Percentiles rank a stretch among this genome's conserved stretches.
phyloP scores from a whole-genome alignment of 2,113 vertebrate species.

The Hylia prasina region DNA sequence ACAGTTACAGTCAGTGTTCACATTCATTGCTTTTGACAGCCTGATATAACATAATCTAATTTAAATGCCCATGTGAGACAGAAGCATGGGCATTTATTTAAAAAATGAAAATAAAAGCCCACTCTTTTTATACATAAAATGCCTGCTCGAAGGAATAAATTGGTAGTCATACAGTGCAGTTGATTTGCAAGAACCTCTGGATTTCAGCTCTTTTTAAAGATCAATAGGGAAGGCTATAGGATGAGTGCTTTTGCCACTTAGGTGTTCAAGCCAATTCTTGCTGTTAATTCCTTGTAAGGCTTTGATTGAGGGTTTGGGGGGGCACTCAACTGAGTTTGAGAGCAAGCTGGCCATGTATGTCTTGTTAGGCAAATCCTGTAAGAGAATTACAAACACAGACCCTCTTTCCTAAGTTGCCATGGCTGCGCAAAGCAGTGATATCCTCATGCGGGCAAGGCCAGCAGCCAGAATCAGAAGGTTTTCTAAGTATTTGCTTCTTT shows the following conservation, averaged over 20 bases:
- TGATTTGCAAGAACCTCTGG: background rate
- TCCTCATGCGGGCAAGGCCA: accelerated
- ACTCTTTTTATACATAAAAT: background rate
- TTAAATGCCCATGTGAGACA: background rate
- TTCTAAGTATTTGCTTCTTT: background rate
- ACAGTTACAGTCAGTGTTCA: background rate
- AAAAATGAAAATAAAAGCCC: background rate
- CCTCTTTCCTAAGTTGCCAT: background rate
- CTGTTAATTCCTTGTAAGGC: background rate
- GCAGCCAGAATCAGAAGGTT: background rate
- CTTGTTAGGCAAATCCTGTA: background rate
- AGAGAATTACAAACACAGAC: background rate
- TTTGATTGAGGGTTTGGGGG: background rate
- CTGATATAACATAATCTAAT: slow-evolving; percentile 6
- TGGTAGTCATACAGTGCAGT: background rate
- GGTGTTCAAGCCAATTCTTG: background rate
- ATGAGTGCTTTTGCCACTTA: background rate
- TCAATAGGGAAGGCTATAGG: background rate
- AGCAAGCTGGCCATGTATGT: background rate
- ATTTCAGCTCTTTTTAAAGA: background rate
- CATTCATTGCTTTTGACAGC: slow-evolving; percentile 38
- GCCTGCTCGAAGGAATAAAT: background rate
- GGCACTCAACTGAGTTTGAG: background rate
- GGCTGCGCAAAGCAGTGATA: background rate
- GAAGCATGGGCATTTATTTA: background rate